These are phyloP conservation scores for Synanthedon vespiformis DNA, from an alignment of 2,888 invertebrate genomes.

Conservation along the genomic window DNA sequence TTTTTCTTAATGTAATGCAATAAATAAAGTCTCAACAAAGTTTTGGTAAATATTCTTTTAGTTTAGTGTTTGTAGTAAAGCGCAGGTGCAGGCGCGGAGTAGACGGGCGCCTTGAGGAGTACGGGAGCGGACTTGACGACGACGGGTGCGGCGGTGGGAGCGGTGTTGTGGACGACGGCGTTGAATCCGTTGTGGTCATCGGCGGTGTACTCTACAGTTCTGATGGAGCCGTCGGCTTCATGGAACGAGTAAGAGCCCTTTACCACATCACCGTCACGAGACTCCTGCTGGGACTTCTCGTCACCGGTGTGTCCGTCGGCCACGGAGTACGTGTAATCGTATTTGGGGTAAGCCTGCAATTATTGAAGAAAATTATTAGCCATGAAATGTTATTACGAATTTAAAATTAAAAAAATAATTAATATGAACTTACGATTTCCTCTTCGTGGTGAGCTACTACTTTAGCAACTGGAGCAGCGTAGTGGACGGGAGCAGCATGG, in stretches of 20 bases:
- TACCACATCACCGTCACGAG: conserved; percentile 59
- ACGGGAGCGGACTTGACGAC: conserved; percentile 36
- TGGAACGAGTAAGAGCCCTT: conserved; percentile 60
- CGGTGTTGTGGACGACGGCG: conserved; percentile 46
- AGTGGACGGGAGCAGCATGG: conserved; percentile 24
- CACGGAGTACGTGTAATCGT: conserved; percentile 61
- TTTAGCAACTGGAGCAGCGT: conserved; percentile 19
- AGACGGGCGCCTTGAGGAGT: conserved; percentile 16
- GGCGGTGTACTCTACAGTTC: conserved; percentile 62
- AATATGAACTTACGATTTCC: not conserved
- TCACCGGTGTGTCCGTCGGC: conserved; percentile 65
- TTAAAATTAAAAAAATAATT: not conserved
- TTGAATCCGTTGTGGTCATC: conserved; percentile 59
- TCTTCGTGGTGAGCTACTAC: conserved; percentile 21
- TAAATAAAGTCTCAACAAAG: conserved; percentile 27
- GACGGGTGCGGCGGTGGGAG: conserved; percentile 34
- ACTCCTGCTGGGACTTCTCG: conserved; percentile 61
- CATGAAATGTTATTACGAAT: not conserved
- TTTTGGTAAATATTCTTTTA: conserved; percentile 2
- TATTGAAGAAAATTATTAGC: not conserved
- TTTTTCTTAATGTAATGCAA: conserved; percentile 23
- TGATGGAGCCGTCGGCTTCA: conserved; percentile 61
- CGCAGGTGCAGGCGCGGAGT: conserved; percentile 22
- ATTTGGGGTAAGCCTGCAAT: conserved; percentile 35
- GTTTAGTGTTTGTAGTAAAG: conserved; percentile 28